Conservation (phyloP, 2,888 invertebrate species). For the Tenthredo amoena region DNA sequence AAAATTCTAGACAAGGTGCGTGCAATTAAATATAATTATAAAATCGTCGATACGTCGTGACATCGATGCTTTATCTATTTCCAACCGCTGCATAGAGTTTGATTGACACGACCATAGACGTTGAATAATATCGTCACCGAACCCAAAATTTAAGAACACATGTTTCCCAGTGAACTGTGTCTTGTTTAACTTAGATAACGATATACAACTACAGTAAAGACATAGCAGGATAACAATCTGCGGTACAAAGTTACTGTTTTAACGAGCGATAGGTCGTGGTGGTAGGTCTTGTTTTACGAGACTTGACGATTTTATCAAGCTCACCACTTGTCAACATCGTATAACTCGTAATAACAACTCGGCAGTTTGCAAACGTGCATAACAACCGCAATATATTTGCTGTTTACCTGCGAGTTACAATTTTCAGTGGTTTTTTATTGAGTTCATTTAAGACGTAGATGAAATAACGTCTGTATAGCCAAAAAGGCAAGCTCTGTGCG, state of each 20-base stretch:
- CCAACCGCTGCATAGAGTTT: neutral
- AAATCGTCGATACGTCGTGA: neutral
- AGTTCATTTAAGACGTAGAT: neutral
- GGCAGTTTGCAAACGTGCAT: constrained; percentile 8
- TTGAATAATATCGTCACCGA: neutral
- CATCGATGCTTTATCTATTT: no score
- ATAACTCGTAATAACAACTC: constrained; percentile 21
- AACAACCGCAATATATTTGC: constrained; percentile 11
- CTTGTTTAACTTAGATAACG: constrained; percentile 2
- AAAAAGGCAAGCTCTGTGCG: neutral
- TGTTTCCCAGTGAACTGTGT: neutral
- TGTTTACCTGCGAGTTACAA: neutral
- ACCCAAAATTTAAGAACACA: neutral
- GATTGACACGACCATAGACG: neutral
- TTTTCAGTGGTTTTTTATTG: neutral
- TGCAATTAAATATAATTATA: neutral
- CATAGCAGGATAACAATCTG: neutral
- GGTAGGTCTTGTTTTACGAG: constrained; percentile 1
- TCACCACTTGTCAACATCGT: constrained; percentile 14
- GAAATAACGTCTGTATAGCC: neutral
- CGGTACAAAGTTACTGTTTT: constrained; percentile 9
- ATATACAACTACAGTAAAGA: neutral
- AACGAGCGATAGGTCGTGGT: constrained; percentile 22
- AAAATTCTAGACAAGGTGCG: neutral
- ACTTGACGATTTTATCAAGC: constrained; percentile 32